Conservation (phyloP, 2,113 vertebrate species). For the Hassar affinis region DNA sequence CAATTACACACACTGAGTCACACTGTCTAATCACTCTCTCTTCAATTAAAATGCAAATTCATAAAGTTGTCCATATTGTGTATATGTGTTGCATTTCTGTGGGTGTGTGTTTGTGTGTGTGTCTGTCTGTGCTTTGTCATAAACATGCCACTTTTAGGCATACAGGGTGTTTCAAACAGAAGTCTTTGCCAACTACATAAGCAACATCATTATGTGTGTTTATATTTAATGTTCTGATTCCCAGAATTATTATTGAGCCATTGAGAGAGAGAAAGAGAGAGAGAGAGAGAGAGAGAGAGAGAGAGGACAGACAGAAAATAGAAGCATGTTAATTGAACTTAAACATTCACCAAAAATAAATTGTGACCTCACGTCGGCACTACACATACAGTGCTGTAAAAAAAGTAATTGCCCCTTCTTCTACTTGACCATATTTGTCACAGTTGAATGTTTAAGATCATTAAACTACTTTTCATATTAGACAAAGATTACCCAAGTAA, state of each 20-base stretch:
- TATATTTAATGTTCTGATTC: not conserved
- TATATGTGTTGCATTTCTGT: conserved; percentile 29
- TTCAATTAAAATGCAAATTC: conserved; percentile 32
- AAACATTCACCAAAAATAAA: not conserved
- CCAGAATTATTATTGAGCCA: too few species aligned
- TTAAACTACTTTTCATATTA: too few species aligned
- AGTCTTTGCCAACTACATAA: not conserved
- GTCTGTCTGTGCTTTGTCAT: not conserved
- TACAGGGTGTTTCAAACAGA: not conserved
- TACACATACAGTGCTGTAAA: too few species aligned
- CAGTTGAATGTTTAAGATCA: too few species aligned
- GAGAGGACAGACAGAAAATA: not conserved
- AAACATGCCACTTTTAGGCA: not conserved
- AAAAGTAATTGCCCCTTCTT: too few species aligned
- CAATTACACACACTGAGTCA: conserved; percentile 24
- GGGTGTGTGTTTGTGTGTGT: too few species aligned
- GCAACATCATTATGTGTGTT: not conserved
- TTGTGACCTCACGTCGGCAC: too few species aligned
- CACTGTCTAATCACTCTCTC: not conserved
- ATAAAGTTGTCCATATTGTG: conserved; percentile 17
- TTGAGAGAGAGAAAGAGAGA: too few species aligned
- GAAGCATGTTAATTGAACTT: not conserved
- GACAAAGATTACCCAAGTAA: too few species aligned
- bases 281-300: too few species aligned
- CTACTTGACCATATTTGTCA: too few species aligned